phyloP scores from a whole-genome alignment of 1,140 invertebrate species.

The Saxidomus purpurata region DNA sequence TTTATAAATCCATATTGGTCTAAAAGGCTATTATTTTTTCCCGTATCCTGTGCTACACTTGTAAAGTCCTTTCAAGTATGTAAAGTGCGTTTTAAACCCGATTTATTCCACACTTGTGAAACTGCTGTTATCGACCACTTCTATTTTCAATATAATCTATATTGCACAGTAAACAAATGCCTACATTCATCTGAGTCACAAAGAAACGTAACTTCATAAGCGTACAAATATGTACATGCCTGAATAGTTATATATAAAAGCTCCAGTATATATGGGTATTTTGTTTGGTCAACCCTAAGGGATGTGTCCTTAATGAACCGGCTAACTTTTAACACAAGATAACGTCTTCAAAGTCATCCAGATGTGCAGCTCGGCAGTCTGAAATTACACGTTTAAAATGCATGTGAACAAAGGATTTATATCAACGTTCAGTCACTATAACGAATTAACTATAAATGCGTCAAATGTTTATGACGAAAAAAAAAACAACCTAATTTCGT shows the following conservation, averaged over 20 bases:
- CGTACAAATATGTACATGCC: neutral
- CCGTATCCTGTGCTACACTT: neutral
- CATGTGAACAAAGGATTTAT: too few species aligned
- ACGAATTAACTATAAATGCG: too few species aligned
- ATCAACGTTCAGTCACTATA: too few species aligned
- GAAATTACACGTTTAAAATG: too few species aligned
- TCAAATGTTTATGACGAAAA: too few species aligned
- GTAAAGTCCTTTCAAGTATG: neutral
- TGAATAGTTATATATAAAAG: slow-evolving; percentile 9
- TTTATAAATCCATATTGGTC: too few species aligned
- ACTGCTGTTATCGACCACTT: slow-evolving; percentile 18
- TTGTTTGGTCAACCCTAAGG: neutral
- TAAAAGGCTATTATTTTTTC: too few species aligned
- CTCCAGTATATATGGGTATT: neutral
- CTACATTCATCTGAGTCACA: neutral
- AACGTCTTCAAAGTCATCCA: too few species aligned
- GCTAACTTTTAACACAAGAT: neutral
- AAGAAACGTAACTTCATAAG: slow-evolving; percentile 9
- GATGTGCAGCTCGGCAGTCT: too few species aligned
- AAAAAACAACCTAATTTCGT: too few species aligned
- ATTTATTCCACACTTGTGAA: slow-evolving; percentile 8
- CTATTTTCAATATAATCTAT: slow-evolving; percentile 24
- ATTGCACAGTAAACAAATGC: slow-evolving; percentile 15
- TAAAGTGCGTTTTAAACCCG: neutral
- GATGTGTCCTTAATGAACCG: neutral